Evolutionary conservation across 1,140 invertebrate species (phyloP), one percentile per base, ranked within the genome.

Genomic region (Drosophila subpulchrella): DNA sequence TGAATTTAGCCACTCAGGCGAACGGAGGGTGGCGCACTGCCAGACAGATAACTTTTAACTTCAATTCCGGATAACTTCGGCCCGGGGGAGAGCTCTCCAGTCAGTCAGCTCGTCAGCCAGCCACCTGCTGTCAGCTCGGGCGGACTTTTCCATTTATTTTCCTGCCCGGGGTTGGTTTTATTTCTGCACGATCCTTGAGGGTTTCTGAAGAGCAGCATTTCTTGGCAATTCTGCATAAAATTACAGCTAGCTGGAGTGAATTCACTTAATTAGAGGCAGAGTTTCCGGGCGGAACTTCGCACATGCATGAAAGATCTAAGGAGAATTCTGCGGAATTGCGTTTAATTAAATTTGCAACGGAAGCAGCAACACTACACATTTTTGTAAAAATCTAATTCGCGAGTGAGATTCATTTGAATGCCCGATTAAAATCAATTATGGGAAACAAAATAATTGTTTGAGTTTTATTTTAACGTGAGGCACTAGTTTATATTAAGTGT

Each of bases 1-100:
- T 88, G 83, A 88, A 88, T 88, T 88, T 89, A 83, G 83, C 83
- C 84, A 89, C 72, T 89, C 84, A 57, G 76, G 56, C 79, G 62
- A 62, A 46, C 70, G 57, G 53, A 57, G 63, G 63, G 41, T 56
- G 61, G 41, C 46, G 46, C 58, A 50, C 34, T 50, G 65, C 60
- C 44, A 72, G 72, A 63, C 57, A 88, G 75, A 88, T 86, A 86
- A 86, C 82, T 85, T 86, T 85, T 79, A 73, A 61, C 83, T 79
- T 89, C 79, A 83, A 88, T 89, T 88, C 79, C 60, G 66, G 57
- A 70, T 72, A 88, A 82, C 50, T 86, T 86, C 75, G 46, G 61
- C 74, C 62, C 73, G 13, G 17, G 74, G 50, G 42, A 48, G 55
- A 48, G 30, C 39, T 30, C 38, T 57, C 55, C 55, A 57, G 55